Evolutionary conservation across 2,888 invertebrate species (phyloP).

Genomic region (Platerodrilus igneus): DNA sequence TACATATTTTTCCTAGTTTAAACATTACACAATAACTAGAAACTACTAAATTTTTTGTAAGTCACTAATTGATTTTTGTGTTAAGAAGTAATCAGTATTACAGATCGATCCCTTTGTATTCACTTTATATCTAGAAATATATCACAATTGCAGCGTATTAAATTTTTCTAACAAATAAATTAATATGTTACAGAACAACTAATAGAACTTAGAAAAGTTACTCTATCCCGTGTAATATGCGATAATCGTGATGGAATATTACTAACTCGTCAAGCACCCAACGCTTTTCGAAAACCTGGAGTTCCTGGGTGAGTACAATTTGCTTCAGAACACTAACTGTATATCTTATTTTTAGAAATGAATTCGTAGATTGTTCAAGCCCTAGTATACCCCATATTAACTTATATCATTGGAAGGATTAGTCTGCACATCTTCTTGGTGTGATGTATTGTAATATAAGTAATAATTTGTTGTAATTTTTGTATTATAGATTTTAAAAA

Average conservation of each 20-base stretch:
- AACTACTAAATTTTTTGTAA: no score
- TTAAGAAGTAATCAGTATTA: no score
- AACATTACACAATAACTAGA: no score
- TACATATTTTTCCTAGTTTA: no score
- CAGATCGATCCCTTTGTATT: no score
- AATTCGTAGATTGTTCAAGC: conserved; percentile 58
- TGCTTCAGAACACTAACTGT: background rate
- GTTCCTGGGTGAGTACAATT: conserved; percentile 52
- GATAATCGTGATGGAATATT: conserved; percentile 69
- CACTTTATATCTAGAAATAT: background rate
- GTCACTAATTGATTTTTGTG: no score
- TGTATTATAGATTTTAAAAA: no score
- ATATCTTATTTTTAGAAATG: conserved; percentile 57
- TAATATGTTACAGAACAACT: conserved; percentile 56
- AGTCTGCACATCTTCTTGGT: no score
- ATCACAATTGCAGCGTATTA: background rate
- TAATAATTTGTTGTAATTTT: no score
- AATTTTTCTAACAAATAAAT: background rate
- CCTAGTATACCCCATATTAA: conserved; percentile 58
- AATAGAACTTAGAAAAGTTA: conserved; percentile 62
- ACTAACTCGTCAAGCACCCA: conserved; percentile 52
- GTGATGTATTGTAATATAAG: no score
- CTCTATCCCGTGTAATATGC: conserved; percentile 65
- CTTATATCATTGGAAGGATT: conserved; percentile 56
- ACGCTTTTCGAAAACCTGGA: conserved; percentile 59